These are phyloP conservation scores for Leptinotarsa peninsularis DNA, from an alignment of 2,888 invertebrate genomes.

Conservation along the genomic window DNA sequence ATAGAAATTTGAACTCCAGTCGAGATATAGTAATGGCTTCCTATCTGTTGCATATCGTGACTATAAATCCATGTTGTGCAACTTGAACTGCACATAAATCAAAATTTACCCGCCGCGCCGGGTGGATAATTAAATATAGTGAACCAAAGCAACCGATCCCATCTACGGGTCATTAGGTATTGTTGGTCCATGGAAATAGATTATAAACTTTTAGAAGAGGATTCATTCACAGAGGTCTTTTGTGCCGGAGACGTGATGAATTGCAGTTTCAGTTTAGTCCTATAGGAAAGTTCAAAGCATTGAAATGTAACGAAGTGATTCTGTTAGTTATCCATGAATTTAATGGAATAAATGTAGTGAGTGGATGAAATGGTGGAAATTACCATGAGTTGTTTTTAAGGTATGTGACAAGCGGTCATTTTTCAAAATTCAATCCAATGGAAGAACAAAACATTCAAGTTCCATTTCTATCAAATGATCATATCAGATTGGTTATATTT, in stretches of 20 bases:
- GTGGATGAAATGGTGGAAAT: no score
- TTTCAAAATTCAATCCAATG: no score
- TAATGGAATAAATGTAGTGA: neutral
- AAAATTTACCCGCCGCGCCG: neutral
- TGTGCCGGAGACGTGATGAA: neutral
- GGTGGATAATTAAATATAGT: slow-evolving; percentile 3
- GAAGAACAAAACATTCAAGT: no score
- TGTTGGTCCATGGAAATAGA: slow-evolving; percentile 1
- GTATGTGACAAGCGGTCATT: no score
- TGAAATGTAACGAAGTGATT: neutral
- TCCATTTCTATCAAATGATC: no score
- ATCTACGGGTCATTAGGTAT: slow-evolving; percentile 9
- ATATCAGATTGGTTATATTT: no score
- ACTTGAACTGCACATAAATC: neutral
- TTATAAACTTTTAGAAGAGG: neutral
- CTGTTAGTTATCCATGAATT: neutral
- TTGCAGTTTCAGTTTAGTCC: neutral
- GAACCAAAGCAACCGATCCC: neutral
- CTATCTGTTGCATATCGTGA: slow-evolving; percentile 1
- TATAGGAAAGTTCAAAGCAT: neutral
- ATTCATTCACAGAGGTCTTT: neutral
- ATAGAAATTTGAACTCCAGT: neutral
- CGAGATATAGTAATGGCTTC: neutral
- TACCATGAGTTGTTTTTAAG: no score
- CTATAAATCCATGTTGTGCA: slow-evolving; percentile 1